Base-by-base conservation (phyloP, 2,888 invertebrate genomes). In the Trisateles emortualis region DNA sequence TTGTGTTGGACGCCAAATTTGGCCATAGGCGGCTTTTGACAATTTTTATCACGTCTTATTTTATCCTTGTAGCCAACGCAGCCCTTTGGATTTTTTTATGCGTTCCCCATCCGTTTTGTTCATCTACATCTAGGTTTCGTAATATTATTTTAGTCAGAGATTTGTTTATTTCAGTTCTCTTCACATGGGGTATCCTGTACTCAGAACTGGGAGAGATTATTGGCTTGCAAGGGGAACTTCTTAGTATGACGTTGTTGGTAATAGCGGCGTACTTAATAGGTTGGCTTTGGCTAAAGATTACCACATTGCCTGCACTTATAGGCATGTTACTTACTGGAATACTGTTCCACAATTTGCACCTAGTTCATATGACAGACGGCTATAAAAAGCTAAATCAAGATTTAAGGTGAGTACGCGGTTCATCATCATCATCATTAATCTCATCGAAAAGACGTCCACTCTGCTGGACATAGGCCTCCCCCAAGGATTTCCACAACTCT, bases 291-390 rank as follows among this genome's bases (percentile, higher is more conserved):
- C 87, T 96, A 56, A 95, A 95, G 64, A 81, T 96, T 17, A 94
- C 96, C 2, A 95, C 95, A 0, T 81, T 97, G 52, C 96, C 97
- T 36, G 95, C 96, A 0, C 90, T 96, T 0, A 95, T 96, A 65
- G 97, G 96, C 16, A 96, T 97, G 96, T 87, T 97, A 32, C 83
- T 96, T 50, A 95, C 95, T 1, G 97, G 97, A 43, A 94, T 96
- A 57, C 56, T 95, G 8, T 94, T 95, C 69, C 95, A 94, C 81
- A 96, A 96, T 77, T 79, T 95, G 17, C 93, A 94, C 0, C 81
- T 95, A 54, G 94, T 96, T 2, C 86, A 94, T 68, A 90, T 92
- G 87, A 95, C 95, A 38, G 94, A 94, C 24, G 87, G 87, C 6
- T 96, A 95, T 78, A 83, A 89, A 46, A 90, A 94, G 66, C 93